Base-by-base conservation (phyloP, 1,140 invertebrate genomes). In the Rhagoletis zephyria region DNA sequence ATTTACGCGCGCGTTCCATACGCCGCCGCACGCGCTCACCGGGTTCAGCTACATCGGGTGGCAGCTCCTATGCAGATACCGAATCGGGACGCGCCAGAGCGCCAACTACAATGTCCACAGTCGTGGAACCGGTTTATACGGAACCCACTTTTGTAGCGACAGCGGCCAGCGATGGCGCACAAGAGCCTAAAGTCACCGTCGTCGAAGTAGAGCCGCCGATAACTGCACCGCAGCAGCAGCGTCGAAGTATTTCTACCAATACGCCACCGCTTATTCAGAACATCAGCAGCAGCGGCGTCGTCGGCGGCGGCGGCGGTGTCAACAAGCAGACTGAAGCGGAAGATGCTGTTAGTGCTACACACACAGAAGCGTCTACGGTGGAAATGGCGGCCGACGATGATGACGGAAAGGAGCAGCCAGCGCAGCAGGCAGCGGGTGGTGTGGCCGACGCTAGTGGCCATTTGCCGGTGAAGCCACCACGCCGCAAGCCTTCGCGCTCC, bases 1-100 rank as follows among this genome's bases (percentile, higher is more conserved):
- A 91, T 88, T 86, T 92, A 40, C 89, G 91, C 16, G 91, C 91
- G n/a, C 90, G 91, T 87, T 92, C 91, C 9, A 90, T 92, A 61
- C 91, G 90, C 74, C 88, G 90, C 30, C 90, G 91, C 64, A 90
- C 56, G 14, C 65, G 59, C 40, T 61, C 85, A 56, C 56, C 74
- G 12, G 51, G 64, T 30, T 51, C 89, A 2, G 88, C 77, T 9
- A 88, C 90, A 59, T 88, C 85, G 42, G 85, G 89, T 40, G n/a
- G 9, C 7, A 81, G 87, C n/a, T 81, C 74, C 0, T 81, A 81
- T n/a, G 74, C 48, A 6, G 74, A 81, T 14, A 87, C 77, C 40
- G 40, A 67, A 64, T 42, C 85, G 42, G 51, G 87, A 61, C 2
- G 10, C 85, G 63, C 12, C n/a, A 56, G 30, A n/a, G 14, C 3